Base-by-base conservation (phyloP, 2,113 vertebrate genomes). In the Neodontobutis hainanensis region DNA sequence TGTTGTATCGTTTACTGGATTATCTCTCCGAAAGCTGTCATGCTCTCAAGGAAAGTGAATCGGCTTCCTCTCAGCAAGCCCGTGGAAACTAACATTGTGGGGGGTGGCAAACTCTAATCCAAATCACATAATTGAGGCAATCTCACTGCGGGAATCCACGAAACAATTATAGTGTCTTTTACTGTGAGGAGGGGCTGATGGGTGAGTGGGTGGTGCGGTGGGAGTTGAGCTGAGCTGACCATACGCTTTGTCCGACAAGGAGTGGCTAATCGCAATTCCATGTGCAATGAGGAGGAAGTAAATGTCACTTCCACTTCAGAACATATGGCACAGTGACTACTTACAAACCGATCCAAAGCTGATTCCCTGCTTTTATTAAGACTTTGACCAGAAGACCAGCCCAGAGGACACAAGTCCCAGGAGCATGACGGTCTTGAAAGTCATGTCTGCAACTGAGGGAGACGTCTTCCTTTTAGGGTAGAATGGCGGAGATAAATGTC, bases 51-150 rank as follows among this genome's bases (percentile, higher is more conserved):
- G 81, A 87, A 87, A 90, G 85, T 0, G 68, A 89, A 84, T 84
- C 70, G 60, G 69, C 45, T 73, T 75, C 79, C 75, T 87, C 83
- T 77, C 87, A 88, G 83, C 85, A 81, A 57, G 85, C 35, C 50
- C 74, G n/a, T 65, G 77, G 70, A 82, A 88, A 84, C 59, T 6
- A 66, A 61, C 85, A 55, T 62, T 36, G 64, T 59, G 40, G 79
- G 88, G 75, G 82, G 80, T 58, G 48, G 65, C 45, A 55, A 85
- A 82, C 69, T 83, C 56, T 89, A 89, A 90, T 88, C 80, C 77
- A 82, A 88, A 89, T 87, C 70, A 83, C 88, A 90, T 89, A 88
- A 89, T 83, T 81, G 77, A 51, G 70, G 73, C 56, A 57, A 90
- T 87, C 85, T 62, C 78, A 68, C 81, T 52, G 71, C 62, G 44